Conservation (phyloP, 35 echinoderm and acorn worm species). For the Eucidaris tribuloides region DNA sequence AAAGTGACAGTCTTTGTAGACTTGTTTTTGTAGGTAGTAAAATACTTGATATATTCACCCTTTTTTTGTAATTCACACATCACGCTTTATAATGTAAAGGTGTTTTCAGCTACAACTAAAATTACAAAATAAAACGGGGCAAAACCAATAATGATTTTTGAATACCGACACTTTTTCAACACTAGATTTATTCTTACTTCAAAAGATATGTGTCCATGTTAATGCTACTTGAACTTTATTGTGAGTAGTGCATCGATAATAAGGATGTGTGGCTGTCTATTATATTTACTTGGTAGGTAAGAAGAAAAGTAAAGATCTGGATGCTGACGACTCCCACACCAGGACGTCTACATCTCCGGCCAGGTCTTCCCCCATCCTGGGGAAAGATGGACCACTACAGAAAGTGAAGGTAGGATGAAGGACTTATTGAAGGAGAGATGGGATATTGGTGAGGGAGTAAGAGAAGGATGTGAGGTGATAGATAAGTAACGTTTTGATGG, state of each 20-base stretch:
- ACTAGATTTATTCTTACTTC: not conserved
- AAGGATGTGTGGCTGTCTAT: not conserved
- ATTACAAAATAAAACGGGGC: not conserved
- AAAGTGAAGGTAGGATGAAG: too few species aligned
- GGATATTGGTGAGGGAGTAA: too few species aligned
- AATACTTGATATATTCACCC: too few species aligned
- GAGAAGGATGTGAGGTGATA: too few species aligned
- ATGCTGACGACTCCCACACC: slow-evolving; percentile 32
- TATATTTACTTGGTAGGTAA: slow-evolving; percentile 17
- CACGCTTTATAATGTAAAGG: not conserved
- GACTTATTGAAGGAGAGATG: too few species aligned
- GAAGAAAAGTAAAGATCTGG: slow-evolving; percentile 67
- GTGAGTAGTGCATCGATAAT: not conserved
- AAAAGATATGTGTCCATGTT: not conserved
- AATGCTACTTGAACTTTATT: not conserved
- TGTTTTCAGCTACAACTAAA: not conserved
- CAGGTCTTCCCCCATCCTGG: slow-evolving; percentile 8
- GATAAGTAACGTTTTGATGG: too few species aligned
- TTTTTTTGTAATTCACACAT: too few species aligned
- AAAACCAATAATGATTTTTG: not conserved
- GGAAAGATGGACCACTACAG: too few species aligned
- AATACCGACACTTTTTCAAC: too few species aligned
- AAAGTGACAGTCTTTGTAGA: too few species aligned
- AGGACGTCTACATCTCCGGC: slow-evolving; percentile 12
- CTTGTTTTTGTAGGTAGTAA: too few species aligned